Base-by-base conservation (phyloP, 2,888 invertebrate genomes). In the Drosophila formosana region DNA sequence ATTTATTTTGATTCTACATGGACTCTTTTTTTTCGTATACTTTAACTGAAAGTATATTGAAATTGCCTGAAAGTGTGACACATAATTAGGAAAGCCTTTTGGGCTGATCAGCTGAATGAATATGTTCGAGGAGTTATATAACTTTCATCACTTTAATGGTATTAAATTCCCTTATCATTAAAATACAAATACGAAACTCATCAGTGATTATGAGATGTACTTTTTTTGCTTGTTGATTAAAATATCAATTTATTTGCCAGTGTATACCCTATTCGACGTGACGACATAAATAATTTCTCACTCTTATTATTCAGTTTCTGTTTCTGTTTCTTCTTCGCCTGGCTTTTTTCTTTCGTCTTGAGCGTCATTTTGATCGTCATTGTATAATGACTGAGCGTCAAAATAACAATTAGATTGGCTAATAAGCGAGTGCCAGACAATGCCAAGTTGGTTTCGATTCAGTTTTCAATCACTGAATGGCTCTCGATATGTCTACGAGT, bases 341-440 rank as follows among this genome's bases (percentile, higher is more conserved):
- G 32, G 11, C 37, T 26, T 28, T 26, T 28, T 23, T 47, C 37
- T 26, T 28, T 26, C 18, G 34, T 47, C 47, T 47, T 28, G 32
- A 41, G 41, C 34, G 18, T 52, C 37, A 28, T 13, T 7, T 13
- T 7, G 13, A 18, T 52, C 26, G 50, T 65, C 51, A 61, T 46
- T 53, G 34, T 55, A 51, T 56, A 46, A 39, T 46, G 32, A 43
- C 49, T 41, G 37, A 39, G 32, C 34, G 45, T 47, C 37, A 58
- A 60, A 70, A 50, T 30, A 63, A 66, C 49, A 75, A 75, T 67
- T 67, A 53, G 62, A 52, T 60, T 50, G 53, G 57, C 76, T 75
- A 68, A 75, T 67, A 75, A 56, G 62, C 62, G 41, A 9, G 34
- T 25, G 28, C 13, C 43, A 34, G 47, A 32, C 62, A 41, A 13